These are phyloP conservation scores for Heliothis virescens DNA, from an alignment of 1,140 invertebrate species.

Conservation along the genomic window DNA sequence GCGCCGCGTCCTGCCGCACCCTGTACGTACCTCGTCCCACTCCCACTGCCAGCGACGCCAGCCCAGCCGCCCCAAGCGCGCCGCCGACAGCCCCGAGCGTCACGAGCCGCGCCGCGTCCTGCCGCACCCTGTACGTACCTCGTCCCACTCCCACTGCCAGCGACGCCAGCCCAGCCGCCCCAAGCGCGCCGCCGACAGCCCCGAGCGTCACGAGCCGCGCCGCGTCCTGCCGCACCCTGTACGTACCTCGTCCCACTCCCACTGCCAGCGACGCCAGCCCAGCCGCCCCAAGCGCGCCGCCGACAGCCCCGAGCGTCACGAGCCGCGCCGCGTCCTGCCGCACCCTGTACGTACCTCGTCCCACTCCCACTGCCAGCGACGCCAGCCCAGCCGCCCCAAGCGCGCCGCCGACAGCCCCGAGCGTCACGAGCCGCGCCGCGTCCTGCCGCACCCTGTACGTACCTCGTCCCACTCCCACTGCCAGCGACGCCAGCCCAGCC, in stretches of 20 bases:
- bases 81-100: not conserved
- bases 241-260: not conserved
- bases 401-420: not conserved
- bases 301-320: not conserved
- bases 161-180: not conserved
- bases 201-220: not conserved
- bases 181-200: not conserved
- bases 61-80: not conserved
- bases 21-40: not conserved
- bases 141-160: not conserved
- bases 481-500: not conserved
- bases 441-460: slow-evolving; percentile 15
- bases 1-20: not conserved
- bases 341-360: slow-evolving; percentile 2
- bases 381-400: slow-evolving; percentile 1
- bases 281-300: not conserved
- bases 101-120: not conserved
- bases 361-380: not conserved
- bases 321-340: not conserved
- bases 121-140: slow-evolving; percentile 2
- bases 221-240: slow-evolving; percentile 7
- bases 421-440: not conserved
- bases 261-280: not conserved
- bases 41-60: not conserved
- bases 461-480: not conserved